These are phyloP conservation scores for Eumacrocentrus americanus DNA, from an alignment of 2,888 invertebrate genomes.

Conservation along the genomic window DNA sequence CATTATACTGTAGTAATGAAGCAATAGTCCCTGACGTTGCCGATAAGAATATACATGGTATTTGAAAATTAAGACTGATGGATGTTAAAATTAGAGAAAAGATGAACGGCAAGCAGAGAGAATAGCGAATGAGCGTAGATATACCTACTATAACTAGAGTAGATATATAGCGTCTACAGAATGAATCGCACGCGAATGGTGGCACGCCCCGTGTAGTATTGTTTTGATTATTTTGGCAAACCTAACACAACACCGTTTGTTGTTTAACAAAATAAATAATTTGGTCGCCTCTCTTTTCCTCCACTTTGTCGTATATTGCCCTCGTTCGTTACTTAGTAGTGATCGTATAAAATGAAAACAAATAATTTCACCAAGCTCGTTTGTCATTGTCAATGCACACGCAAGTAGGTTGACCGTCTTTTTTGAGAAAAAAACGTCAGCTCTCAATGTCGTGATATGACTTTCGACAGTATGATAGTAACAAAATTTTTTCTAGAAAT, in stretches of 20 bases:
- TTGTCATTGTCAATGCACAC: slow-evolving; percentile 39
- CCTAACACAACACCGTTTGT: slow-evolving; percentile 58
- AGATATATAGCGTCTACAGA: too few species aligned
- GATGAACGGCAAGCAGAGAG: too few species aligned
- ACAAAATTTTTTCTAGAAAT: not conserved
- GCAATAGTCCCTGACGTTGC: too few species aligned
- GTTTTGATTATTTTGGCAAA: slow-evolving; percentile 60
- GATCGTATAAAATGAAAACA: slow-evolving; percentile 41
- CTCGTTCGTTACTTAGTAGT: slow-evolving; percentile 43
- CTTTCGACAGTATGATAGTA: not conserved
- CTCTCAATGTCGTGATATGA: not conserved
- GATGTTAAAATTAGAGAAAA: too few species aligned
- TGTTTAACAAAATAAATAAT: slow-evolving; percentile 60
- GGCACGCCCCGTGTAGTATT: slow-evolving; percentile 42
- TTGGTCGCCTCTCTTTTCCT: slow-evolving; percentile 47
- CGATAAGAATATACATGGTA: too few species aligned
- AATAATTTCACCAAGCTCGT: slow-evolving; percentile 46
- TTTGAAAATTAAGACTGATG: too few species aligned
- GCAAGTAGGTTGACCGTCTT: not conserved
- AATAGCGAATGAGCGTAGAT: too few species aligned
- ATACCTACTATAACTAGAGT: too few species aligned
- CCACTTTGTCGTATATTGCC: slow-evolving; percentile 21
- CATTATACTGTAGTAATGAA: too few species aligned
- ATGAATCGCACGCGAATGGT: too few species aligned
- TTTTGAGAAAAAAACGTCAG: not conserved